Conservation (phyloP, 2,113 vertebrate genomes). For the Nesogale talazaci region DNA sequence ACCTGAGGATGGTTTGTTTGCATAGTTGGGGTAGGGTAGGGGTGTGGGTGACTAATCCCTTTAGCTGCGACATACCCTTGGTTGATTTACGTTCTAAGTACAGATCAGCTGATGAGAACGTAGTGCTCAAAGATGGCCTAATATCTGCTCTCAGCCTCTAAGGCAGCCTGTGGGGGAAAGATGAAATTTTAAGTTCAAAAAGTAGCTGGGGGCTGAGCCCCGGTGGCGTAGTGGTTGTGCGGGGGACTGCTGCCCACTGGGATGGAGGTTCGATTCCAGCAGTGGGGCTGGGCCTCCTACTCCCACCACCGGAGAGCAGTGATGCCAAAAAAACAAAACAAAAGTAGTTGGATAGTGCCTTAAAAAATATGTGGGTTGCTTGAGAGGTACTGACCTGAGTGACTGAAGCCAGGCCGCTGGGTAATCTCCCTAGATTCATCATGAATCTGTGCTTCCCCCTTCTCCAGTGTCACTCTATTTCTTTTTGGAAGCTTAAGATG, state of each 20-base stretch:
- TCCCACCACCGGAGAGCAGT: too few species aligned
- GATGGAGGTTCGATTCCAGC: too few species aligned
- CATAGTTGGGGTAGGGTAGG: background rate
- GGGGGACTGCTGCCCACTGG: too few species aligned
- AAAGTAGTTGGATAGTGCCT: background rate
- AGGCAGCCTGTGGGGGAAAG: slow-evolving; percentile 25
- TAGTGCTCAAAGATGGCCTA: background rate
- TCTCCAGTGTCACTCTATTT: slow-evolving; percentile 23
- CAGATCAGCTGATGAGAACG: slow-evolving; percentile 12
- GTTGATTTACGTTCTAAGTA: slow-evolving; percentile 43
- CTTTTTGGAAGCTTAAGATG: slow-evolving; percentile 49
- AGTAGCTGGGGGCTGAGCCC: too few species aligned
- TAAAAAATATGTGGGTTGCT: slow-evolving; percentile 41
- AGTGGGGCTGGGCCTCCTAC: too few species aligned
- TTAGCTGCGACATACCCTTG: slow-evolving; percentile 31
- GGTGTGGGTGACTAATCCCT: slow-evolving; percentile 28
- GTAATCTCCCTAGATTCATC: slow-evolving; percentile 34
- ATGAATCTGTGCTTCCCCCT: slow-evolving; percentile 17
- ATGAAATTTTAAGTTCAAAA: slow-evolving; percentile 11
- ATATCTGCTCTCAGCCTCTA: slow-evolving; percentile 22
- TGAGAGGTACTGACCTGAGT: background rate
- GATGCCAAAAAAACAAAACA: too few species aligned
- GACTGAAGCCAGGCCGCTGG: background rate
- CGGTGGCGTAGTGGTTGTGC: too few species aligned
- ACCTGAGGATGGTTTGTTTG: slow-evolving; percentile 42